A percentile compares a stretch with the other conserved stretches of the same genome.
Evolutionary conservation across 2,888 invertebrate genomes (phyloP).

Genomic region (Nemotelus nigrinus): DNA sequence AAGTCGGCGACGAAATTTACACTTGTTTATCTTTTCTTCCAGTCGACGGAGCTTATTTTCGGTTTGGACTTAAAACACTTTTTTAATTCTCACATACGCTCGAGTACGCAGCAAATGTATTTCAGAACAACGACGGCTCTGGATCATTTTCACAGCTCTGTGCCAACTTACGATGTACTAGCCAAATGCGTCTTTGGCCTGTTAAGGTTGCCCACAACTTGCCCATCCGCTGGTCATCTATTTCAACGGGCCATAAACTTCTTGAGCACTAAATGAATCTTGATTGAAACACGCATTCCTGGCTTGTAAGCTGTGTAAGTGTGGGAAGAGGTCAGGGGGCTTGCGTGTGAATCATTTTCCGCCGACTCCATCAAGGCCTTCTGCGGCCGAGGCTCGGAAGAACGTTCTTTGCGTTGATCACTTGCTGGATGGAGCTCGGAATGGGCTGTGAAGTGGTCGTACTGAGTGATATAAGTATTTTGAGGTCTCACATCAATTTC

Average conservation of each 20-base stretch:
- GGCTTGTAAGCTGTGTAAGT: too few species aligned
- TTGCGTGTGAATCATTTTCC: slow-evolving; percentile 16
- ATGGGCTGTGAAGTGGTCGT: not conserved
- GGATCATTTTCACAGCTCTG: slow-evolving; percentile 6
- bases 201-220: too few species aligned
- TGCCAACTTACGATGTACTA: not conserved
- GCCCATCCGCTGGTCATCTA: slow-evolving; percentile 8
- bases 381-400: not conserved
- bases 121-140: not conserved
- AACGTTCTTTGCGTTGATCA: not conserved
- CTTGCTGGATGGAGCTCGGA: not conserved
- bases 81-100: not conserved
- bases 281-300: not conserved
- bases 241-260: slow-evolving; percentile 17
- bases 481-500: slow-evolving; percentile 7
- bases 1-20: not conserved
- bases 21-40: not conserved
- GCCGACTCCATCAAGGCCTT: not conserved
- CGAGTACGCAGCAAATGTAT: too few species aligned
- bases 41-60: slow-evolving; percentile 2
- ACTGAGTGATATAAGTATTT: not conserved
- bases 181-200: not conserved
- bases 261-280: slow-evolving; percentile 7
- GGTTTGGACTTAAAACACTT: not conserved
- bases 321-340: too few species aligned